phyloP scores from a whole-genome alignment of 2,888 invertebrate genomes.

The Scotopteryx bipunctaria region DNA sequence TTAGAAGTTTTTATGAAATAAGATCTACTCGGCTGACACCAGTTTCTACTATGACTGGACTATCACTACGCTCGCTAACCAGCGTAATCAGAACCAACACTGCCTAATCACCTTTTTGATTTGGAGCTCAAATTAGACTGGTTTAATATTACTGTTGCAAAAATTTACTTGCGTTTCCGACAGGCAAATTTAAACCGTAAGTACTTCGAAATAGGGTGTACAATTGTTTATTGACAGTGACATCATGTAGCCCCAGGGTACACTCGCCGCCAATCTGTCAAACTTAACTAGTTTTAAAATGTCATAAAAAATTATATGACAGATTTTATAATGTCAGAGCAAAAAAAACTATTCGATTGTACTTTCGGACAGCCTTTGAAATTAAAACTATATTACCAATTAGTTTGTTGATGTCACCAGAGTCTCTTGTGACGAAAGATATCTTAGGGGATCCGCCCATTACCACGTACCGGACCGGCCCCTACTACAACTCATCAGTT shows the following conservation, averaged over 20 bases:
- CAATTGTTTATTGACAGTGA: constrained; percentile 12
- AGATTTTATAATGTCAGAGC: constrained; percentile 13
- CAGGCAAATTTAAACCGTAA: constrained; percentile 10
- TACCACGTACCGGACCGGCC: no score
- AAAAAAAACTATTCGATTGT: constrained; percentile 15
- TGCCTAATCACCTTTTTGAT: constrained; percentile 16
- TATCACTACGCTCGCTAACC: constrained; percentile 46
- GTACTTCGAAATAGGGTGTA: background rate
- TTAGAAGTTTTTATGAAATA: constrained; percentile 14
- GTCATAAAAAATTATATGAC: constrained; percentile 31
- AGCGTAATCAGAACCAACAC: constrained; percentile 30
- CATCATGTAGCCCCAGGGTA: constrained; percentile 44
- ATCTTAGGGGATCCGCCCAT: no score
- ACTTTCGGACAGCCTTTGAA: constrained; percentile 18
- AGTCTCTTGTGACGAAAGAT: background rate
- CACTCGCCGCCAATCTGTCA: constrained; percentile 53
- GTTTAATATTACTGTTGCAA: constrained; percentile 5
- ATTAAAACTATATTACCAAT: constrained; percentile 17
- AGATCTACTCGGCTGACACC: no score
- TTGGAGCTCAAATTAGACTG: constrained; percentile 28
- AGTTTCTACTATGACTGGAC: constrained; percentile 43
- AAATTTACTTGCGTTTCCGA: background rate
- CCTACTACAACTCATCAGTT: no score
- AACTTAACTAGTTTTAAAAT: constrained; percentile 43
- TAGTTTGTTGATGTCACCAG: constrained; percentile 12